phyloP scores from a whole-genome alignment of 2,888 invertebrate species.

The Thymelicus acteon region DNA sequence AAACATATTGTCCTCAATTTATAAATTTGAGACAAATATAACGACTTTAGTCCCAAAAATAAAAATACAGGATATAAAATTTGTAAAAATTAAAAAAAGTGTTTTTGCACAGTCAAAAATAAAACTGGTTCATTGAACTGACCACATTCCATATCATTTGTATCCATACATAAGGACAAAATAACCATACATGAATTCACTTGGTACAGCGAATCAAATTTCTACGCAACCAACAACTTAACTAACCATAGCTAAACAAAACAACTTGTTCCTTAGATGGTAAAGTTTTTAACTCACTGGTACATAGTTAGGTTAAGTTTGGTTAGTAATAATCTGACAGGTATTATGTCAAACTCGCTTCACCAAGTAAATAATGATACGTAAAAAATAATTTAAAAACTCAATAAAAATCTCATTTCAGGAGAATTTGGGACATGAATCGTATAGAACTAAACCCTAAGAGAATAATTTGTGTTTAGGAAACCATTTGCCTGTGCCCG shows the following conservation, averaged over 20 bases:
- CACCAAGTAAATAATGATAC: background rate
- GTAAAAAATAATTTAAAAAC: background rate
- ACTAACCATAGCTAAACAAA: constrained; percentile 17
- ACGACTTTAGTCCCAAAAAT: constrained; percentile 46
- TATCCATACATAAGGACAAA: background rate
- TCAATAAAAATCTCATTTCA: background rate
- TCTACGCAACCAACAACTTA: background rate
- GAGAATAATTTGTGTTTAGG: constrained; percentile 54
- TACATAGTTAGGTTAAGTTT: constrained; percentile 27
- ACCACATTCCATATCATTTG: no score
- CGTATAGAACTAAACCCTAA: constrained; percentile 26
- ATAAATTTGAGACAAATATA: constrained; percentile 48
- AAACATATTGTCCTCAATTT: constrained; percentile 52
- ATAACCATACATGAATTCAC: constrained; percentile 9
- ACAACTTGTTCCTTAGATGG: background rate
- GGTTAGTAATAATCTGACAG: constrained; percentile 12
- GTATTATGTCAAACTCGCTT: background rate
- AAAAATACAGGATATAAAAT: constrained; percentile 10
- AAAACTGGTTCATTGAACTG: background rate
- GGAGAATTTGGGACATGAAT: constrained; percentile 20
- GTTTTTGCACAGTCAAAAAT: constrained; percentile 5
- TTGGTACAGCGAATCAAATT: background rate
- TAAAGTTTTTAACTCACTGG: constrained; percentile 10
- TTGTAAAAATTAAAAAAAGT: background rate
- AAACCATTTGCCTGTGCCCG: constrained; percentile 76